These are phyloP conservation scores for Nothoprocta pentlandii DNA, from an alignment of 2,113 vertebrate species.

Conservation along the genomic window DNA sequence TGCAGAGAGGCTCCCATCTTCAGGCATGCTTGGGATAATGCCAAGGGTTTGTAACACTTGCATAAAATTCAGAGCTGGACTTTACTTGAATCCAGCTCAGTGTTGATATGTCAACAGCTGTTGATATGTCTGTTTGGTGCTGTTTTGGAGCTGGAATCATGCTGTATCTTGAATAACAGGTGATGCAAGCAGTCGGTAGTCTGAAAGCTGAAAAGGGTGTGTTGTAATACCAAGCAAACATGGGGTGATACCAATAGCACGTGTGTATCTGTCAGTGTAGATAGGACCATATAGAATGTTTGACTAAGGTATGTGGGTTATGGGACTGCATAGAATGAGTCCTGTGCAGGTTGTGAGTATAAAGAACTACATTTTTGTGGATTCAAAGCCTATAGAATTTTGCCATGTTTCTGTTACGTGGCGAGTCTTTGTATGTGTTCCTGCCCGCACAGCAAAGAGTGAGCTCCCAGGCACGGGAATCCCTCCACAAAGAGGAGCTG, in stretches of 20 bases:
- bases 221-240: neutral
- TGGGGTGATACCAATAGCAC: neutral
- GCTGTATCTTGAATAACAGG: neutral
- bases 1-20: neutral
- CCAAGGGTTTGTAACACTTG: neutral
- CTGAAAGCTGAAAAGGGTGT: neutral
- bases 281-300: neutral
- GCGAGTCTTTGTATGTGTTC: neutral
- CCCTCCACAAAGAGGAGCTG: neutral
- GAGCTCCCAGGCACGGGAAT: neutral
- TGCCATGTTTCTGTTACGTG: neutral
- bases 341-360: neutral
- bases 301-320: neutral
- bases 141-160: slow-evolving; percentile 9
- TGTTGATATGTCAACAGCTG: neutral
- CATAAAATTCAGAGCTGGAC: neutral
- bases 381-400: neutral
- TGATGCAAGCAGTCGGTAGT: neutral
- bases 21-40: neutral
- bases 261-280: neutral
- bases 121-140: neutral
- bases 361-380: neutral
- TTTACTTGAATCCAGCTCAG: neutral
- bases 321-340: neutral
- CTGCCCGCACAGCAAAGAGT: neutral